Percentiles rank a stretch among this genome's conserved stretches.
phyloP scores from a whole-genome alignment of 2,797 vertebrate genomes.

The Periophthalmus magnuspinnatus region DNA sequence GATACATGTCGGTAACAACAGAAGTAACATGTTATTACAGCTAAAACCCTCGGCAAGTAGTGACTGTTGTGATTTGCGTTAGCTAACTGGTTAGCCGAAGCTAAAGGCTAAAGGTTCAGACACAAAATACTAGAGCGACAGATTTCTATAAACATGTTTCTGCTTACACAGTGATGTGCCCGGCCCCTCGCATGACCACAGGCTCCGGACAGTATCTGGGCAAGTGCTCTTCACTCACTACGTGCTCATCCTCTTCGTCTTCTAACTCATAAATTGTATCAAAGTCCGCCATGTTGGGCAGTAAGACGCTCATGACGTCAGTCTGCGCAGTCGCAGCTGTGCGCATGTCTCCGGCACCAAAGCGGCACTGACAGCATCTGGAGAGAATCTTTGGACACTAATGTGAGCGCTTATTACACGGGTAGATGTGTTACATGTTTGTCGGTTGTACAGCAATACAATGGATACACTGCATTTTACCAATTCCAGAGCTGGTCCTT shows the following conservation, averaged over 20 bases:
- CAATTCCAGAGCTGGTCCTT: not conserved
- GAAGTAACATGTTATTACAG: not conserved
- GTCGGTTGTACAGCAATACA: not conserved
- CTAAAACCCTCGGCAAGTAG: constrained; percentile 15
- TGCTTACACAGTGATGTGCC: constrained; percentile 98
- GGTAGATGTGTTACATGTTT: not conserved
- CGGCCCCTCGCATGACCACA: constrained; percentile 92
- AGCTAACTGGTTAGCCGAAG: constrained; percentile 55
- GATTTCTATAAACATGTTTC: constrained; percentile 15
- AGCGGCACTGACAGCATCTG: not conserved
- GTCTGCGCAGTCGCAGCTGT: constrained; percentile 20
- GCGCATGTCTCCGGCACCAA: constrained; percentile 15
- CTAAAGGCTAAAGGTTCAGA: constrained; percentile 42
- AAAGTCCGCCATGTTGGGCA: constrained; percentile 98
- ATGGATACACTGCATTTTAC: not conserved
- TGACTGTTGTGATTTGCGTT: constrained; percentile 53
- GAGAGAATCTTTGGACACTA: not conserved
- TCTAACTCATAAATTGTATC: constrained; percentile 98
- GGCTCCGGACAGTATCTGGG: constrained; percentile 89
- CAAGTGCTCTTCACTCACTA: constrained; percentile 89
- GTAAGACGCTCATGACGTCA: constrained; percentile 91
- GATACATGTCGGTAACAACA: not conserved
- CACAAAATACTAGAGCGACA: constrained; percentile 33
- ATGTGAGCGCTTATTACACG: not conserved
- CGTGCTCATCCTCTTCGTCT: constrained; percentile 87